These are phyloP conservation scores for Lepidostoma basale DNA, from an alignment of 1,140 invertebrate species.

Conservation along the genomic window DNA sequence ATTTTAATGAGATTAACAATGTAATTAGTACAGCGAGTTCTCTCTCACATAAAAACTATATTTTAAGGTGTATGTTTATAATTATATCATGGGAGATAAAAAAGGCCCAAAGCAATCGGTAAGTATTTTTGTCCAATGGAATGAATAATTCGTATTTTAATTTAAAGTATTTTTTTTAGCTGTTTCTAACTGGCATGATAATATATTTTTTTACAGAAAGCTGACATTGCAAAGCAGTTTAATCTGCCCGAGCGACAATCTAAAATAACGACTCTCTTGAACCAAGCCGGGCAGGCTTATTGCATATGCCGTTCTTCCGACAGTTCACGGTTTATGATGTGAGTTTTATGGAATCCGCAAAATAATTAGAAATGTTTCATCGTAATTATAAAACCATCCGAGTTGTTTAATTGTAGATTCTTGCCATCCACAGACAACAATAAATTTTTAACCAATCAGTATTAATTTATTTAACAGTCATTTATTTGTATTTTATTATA, in stretches of 20 bases:
- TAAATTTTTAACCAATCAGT: too few relatives aligned
- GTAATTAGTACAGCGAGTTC: too few relatives aligned
- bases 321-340: slow-evolving; percentile 96
- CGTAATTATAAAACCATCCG: too few relatives aligned
- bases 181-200: not conserved
- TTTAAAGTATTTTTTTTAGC: not conserved
- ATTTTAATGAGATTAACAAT: too few relatives aligned
- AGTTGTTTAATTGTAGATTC: too few relatives aligned
- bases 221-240: slow-evolving; percentile 89
- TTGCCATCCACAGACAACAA: too few relatives aligned
- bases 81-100: slow-evolving; percentile 25
- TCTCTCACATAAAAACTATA: too few relatives aligned
- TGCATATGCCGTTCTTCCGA: slow-evolving; percentile 94
- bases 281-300: slow-evolving; percentile 88
- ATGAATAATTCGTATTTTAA: not conserved
- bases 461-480: too few relatives aligned
- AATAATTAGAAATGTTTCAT: not conserved
- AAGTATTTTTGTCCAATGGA: too few relatives aligned
- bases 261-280: slow-evolving; percentile 87
- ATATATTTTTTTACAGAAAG: slow-evolving; percentile 66
- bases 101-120: slow-evolving; percentile 31
- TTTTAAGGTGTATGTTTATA: not conserved
- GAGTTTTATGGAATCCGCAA: slow-evolving; percentile 50
- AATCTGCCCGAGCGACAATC: slow-evolving; percentile 88
- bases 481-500: too few relatives aligned